Evolutionary conservation across 1,140 invertebrate genomes (phyloP), one percentile per base, ranked within the genome.

Genomic region (Papilio machaon): DNA sequence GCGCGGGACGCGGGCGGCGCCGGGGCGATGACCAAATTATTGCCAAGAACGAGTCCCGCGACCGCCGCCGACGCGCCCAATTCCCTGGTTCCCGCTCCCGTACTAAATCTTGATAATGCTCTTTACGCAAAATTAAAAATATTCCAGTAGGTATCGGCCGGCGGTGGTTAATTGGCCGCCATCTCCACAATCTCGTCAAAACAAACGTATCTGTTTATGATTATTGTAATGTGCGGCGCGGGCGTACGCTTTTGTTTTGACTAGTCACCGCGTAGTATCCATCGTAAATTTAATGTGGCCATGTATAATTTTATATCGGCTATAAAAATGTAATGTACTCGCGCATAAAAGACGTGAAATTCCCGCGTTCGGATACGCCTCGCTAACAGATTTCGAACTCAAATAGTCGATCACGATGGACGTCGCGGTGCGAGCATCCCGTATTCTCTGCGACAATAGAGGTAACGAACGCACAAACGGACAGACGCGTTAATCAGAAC

Each of bases 351-450:
- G 67, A 80, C 35, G 46, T 79, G 75, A 75, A 82, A 52, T 52
- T 67, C 67, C 54, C 17, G 58, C 76, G 86, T 85, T 87, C 85
- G 81, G 87, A 89, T 88, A 86, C 87, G 89, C 89, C 88, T 91
- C 87, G 88, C 87, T 90, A 85, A 87, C 83, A 88, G 88, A 89
- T 84, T 88, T 90, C 81, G 85, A 87, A 89, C 85, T 88, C 92
- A 92, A 94, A 94, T 94, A 94, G 92, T 94, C 91, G 92, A 94
- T 94, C 92, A 94, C 88, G 91, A 91, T 87, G 84, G 86, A 79
- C 88, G 86, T 87, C 90, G 90, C 91, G 90, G 93, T 90, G 92
- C 52, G 54, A 19, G 54, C 92, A 94, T 94, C 91, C 90, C 86
- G 90, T 89, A 91, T 92, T 91, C 89, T 92, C 85, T 83, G 81